Base-by-base conservation (phyloP, 1,140 invertebrate species). In the Megalonaias nervosa region DNA sequence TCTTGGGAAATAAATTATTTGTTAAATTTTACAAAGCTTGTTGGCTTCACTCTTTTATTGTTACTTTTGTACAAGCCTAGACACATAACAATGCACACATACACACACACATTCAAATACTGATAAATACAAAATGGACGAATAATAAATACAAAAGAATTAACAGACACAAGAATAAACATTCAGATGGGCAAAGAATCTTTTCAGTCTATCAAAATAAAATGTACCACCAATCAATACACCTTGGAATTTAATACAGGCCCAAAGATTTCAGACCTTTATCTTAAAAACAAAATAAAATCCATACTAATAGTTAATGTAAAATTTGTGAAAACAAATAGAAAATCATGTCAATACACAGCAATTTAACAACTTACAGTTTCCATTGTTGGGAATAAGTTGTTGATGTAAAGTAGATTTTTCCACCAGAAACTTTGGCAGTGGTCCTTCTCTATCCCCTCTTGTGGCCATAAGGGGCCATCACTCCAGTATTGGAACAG, bases 391-490 rank as follows among this genome's bases (percentile, higher is more conserved):
- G 93, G 91, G 4, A 95, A 92, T 0, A 82, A 23, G 59, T 82
- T 82, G 57, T 82, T 80, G 21, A 82, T 77, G 62, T 82, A 82
- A 13, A 97, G 90, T 23, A 96, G 89, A 86, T 96, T 96, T 0
- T 93, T 92, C 96, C 96, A 97, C 96, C 95, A 96, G 16, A 94
- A 94, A 17, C 92, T 88, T 74, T 91, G 82, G 83, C 95, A 96
- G 31, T 81, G 76, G 13, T 80, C 69, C 11, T 31, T 65, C 55
- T 85, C 82, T n/a, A 79, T n/a, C 2, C 81, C 80, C 0, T 68
- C 31, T n/a, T 74, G 23, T 1, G 81, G 81, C 83, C 83, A 85
- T 4, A 79, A 67, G 2, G 84, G 95, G 5, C 95, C 95, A 13
- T 92, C 87, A 5, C 93, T 93, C 12, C 93, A 84, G 70, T 95